Conservation (phyloP, 2,888 invertebrate genomes). For the Amaurobius ferox region DNA sequence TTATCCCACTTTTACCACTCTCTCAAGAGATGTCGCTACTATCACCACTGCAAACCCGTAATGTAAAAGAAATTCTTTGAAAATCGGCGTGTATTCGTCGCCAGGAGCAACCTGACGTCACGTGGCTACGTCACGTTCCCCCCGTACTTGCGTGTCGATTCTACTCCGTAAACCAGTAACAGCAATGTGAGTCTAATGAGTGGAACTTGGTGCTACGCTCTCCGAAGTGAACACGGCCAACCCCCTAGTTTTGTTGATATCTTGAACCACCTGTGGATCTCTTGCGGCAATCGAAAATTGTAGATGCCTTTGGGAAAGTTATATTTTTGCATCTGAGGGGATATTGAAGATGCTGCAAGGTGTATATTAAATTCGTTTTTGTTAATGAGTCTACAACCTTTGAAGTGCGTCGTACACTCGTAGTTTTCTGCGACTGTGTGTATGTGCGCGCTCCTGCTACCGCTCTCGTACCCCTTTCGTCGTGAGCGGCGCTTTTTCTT, state of each 20-base stretch:
- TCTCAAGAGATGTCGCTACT: constrained; percentile 43
- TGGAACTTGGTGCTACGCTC: constrained; percentile 22
- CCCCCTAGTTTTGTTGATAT: constrained; percentile 56
- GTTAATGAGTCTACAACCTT: constrained; percentile 52
- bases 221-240: constrained; percentile 32
- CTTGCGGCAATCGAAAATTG: constrained; percentile 6
- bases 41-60: neutral
- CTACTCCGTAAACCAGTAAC: constrained; percentile 27
- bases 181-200: constrained; percentile 30
- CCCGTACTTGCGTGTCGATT: constrained; percentile 13
- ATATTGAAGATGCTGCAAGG: neutral
- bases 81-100: constrained; percentile 47
- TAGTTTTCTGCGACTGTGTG: constrained; percentile 21
- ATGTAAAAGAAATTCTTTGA: constrained; percentile 13
- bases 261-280: constrained; percentile 65
- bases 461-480: constrained; percentile 23
- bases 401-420: constrained; percentile 59
- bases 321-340: neutral
- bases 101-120: constrained; percentile 57
- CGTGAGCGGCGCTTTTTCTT: neutral
- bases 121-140: neutral
- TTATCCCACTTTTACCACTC: too few species aligned
- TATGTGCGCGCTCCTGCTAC: neutral
- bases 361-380: neutral
- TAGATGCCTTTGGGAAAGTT: neutral